These are phyloP conservation scores for Geococcyx californianus DNA, from an alignment of 2,113 vertebrate species.

Conservation along the genomic window DNA sequence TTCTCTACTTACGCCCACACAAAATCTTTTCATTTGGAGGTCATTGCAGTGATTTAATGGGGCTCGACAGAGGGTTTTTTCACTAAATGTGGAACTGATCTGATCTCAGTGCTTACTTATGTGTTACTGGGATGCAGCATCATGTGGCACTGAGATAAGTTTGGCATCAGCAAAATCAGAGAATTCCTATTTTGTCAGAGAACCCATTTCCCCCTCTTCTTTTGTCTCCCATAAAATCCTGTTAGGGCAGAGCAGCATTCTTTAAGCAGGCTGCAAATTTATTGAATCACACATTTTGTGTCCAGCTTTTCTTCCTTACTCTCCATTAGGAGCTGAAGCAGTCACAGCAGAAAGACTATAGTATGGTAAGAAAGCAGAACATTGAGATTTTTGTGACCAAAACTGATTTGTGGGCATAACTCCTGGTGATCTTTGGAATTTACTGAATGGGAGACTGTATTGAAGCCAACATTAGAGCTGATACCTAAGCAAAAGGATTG, in stretches of 20 bases:
- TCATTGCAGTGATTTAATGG: constrained; percentile 42
- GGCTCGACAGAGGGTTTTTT: fast-evolving
- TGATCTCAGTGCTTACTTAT: constrained; percentile 16
- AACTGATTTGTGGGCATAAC: not conserved
- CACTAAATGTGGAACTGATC: constrained; percentile 2
- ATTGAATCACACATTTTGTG: not conserved
- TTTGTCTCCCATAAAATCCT: constrained; percentile 52
- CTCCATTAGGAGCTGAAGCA: not conserved
- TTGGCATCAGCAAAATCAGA: not conserved
- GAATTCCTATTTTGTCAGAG: not conserved
- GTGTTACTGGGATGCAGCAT: not conserved
- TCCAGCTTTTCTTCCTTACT: not conserved
- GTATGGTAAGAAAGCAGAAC: not conserved
- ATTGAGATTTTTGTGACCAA: not conserved
- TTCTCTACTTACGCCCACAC: not conserved
- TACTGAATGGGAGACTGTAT: not conserved
- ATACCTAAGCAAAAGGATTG: not conserved
- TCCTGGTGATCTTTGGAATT: not conserved
- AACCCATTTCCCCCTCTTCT: not conserved
- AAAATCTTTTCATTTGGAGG: constrained; percentile 14
- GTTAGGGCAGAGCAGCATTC: not conserved
- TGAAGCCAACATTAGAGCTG: not conserved
- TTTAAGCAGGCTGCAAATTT: not conserved
- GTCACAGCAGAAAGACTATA: not conserved
- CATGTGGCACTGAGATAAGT: constrained; percentile 15